A percentile compares a stretch with the other conserved stretches of the same genome.
Evolutionary conservation across 2,113 vertebrate genomes (phyloP).

Genomic region (Zapornia atra): DNA sequence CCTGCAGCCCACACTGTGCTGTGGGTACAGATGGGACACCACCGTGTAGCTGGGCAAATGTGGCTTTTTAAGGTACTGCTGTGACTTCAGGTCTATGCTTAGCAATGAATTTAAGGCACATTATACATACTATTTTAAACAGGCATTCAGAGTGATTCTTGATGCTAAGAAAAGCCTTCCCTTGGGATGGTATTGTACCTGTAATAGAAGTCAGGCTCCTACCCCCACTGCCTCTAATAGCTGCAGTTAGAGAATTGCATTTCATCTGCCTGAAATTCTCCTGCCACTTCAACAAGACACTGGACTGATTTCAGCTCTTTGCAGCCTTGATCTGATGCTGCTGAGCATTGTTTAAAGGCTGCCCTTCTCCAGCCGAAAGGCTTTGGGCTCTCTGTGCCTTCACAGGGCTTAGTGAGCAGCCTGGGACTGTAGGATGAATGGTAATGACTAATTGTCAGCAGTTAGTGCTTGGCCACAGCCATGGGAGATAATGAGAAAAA

Average conservation of each 20-base stretch:
- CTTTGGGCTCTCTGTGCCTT: background rate
- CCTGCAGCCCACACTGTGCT: rapidly evolving
- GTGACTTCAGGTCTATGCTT: background rate
- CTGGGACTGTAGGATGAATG: background rate
- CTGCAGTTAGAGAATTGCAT: constrained; percentile 28
- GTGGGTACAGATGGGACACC: background rate
- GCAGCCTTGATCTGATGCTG: background rate
- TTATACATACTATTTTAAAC: background rate
- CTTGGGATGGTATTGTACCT: background rate
- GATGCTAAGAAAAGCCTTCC: constrained; percentile 58
- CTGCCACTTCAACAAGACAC: background rate
- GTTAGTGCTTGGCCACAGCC: background rate
- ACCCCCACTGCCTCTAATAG: constrained; percentile 26
- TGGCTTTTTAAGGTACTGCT: background rate
- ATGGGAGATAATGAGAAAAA: background rate
- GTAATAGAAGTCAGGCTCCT: background rate
- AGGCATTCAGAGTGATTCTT: background rate
- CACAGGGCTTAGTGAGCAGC: background rate
- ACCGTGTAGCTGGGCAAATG: background rate
- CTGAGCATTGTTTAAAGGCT: background rate
- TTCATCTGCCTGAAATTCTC: constrained; percentile 46
- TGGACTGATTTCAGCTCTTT: constrained; percentile 4
- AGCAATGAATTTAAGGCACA: background rate
- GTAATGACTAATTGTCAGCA: background rate
- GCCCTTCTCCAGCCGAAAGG: background rate